phyloP scores from a whole-genome alignment of 1,140 invertebrate species.

The Eriocheir sinensis region DNA sequence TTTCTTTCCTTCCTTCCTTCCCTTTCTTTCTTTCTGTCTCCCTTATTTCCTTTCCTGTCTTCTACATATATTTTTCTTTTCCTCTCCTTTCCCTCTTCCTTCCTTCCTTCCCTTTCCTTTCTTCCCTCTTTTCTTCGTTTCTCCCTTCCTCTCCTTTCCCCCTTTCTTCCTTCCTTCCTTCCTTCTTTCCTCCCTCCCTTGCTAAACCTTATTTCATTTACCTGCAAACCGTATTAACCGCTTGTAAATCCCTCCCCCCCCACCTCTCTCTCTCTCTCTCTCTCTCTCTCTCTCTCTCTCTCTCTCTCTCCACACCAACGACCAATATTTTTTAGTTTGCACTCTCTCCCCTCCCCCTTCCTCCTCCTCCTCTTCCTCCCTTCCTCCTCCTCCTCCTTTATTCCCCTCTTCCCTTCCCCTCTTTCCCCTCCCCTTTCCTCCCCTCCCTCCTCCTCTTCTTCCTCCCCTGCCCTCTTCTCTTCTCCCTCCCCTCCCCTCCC shows the following conservation, averaged over 20 bases:
- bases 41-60: background rate
- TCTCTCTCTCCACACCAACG: conserved; percentile 29
- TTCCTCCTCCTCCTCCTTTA: background rate
- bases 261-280: too few relatives aligned
- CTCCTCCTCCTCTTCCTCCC: background rate
- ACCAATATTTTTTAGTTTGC: background rate
- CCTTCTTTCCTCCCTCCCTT: background rate
- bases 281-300: conserved; percentile 20
- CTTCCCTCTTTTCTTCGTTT: too few relatives aligned
- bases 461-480: background rate
- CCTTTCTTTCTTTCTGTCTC: background rate
- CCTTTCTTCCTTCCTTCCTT: too few relatives aligned
- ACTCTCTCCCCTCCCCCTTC: too few relatives aligned
- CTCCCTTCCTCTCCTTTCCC: background rate
- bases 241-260: too few relatives aligned
- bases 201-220: background rate
- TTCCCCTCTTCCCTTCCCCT: background rate
- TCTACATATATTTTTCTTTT: too few relatives aligned
- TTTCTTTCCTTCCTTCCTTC: too few relatives aligned
- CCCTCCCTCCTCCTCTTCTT: background rate
- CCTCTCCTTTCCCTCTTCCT: too few relatives aligned
- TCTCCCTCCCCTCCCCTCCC: background rate
- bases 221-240: too few relatives aligned
- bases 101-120: too few relatives aligned
- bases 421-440: background rate